phyloP scores from a whole-genome alignment of 2,797 vertebrate species.

The Eulemur rubriventer region DNA sequence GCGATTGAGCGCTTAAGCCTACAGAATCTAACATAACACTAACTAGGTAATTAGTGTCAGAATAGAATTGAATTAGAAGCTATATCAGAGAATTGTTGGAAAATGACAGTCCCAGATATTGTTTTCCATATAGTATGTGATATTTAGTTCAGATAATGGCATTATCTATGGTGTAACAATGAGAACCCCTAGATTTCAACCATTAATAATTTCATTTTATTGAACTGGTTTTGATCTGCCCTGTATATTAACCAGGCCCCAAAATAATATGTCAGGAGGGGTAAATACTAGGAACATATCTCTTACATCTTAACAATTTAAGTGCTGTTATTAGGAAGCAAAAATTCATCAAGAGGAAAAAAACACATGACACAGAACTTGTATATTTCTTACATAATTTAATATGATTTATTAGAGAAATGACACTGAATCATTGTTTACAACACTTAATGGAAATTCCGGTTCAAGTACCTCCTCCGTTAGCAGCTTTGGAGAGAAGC shows the following conservation, averaged over 20 bases:
- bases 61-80: background rate
- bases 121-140: background rate
- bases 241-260: background rate
- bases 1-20: background rate
- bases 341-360: conserved; percentile 37
- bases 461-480: background rate
- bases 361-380: background rate
- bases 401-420: conserved; percentile 4
- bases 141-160: background rate
- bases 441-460: conserved; percentile 21
- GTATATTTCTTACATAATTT: background rate
- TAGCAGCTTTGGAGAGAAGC: background rate
- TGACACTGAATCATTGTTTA: background rate
- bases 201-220: conserved; percentile 2
- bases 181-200: background rate
- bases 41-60: background rate
- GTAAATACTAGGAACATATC: background rate
- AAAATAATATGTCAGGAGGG: background rate
- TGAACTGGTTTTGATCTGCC: background rate
- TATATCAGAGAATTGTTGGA: background rate
- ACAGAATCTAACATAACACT: background rate
- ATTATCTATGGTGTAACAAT: background rate
- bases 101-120: background rate
- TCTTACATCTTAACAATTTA: conserved; percentile 47
- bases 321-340: background rate